These are phyloP conservation scores for Acronicta aceris DNA, from an alignment of 2,888 invertebrate species.

Conservation along the genomic window DNA sequence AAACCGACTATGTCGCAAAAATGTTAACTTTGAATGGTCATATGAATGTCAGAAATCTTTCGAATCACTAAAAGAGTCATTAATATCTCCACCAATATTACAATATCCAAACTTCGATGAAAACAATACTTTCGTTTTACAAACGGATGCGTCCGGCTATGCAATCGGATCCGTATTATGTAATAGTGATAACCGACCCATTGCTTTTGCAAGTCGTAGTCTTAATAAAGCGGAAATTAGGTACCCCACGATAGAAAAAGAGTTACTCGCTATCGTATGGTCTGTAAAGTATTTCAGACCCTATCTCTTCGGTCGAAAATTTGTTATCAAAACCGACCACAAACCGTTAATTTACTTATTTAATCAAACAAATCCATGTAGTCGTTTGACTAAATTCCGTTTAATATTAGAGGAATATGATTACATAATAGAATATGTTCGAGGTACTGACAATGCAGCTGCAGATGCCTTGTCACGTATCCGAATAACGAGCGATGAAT, in stretches of 20 bases:
- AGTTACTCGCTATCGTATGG: not conserved
- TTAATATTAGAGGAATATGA: not conserved
- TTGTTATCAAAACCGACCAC: not conserved
- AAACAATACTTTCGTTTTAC: not conserved
- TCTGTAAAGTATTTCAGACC: constrained; percentile 1
- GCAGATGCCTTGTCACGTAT: not conserved
- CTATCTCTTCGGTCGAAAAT: not conserved
- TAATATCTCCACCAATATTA: not conserved
- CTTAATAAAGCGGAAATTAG: not conserved
- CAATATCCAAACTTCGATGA: not conserved
- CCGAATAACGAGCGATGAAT: not conserved
- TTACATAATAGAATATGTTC: not conserved
- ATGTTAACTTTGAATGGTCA: not conserved
- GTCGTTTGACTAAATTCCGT: not conserved
- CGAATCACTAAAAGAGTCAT: not conserved
- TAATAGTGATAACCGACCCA: not conserved
- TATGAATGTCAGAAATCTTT: not conserved
- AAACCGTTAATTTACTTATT: not conserved
- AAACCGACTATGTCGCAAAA: not conserved
- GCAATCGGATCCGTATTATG: not conserved
- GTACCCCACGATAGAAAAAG: not conserved
- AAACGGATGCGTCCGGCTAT: not conserved
- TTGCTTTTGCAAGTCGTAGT: not conserved
- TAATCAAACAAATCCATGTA: not conserved
- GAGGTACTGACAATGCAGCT: not conserved